Base-by-base conservation (phyloP, 2,113 vertebrate genomes). In the Nanorana parkeri region DNA sequence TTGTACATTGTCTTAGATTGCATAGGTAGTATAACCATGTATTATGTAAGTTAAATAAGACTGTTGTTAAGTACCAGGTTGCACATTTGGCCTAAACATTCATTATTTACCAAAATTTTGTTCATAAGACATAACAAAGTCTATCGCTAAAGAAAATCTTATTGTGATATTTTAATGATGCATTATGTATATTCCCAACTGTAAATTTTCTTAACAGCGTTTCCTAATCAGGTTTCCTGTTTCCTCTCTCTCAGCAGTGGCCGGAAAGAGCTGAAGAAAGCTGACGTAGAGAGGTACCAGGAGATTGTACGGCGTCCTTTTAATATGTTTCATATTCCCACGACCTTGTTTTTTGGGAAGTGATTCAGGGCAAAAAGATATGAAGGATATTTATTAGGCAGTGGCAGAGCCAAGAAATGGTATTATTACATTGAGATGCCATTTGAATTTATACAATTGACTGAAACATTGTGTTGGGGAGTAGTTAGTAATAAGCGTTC, bases 191-290 rank as follows among this genome's bases (percentile, higher is more conserved):
- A 32, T 76, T 63, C 36, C 28, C 73, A 76, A 41, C 29, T 58
- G n/a, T 54, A 29, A 32, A 32, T 58, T 60, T 54, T 74, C 41
- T 54, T 32, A 58, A 20, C 56, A 76, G 56, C 24, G n/a, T 76
- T 76, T 76, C 73, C 73, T 76, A 47, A 76, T 63, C 73, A 11
- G 56, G 58, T 76, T 76, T 76, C 73, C 73, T 76, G 73, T 76
- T 76, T 76, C 73, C 73, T 51, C 17, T 76, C 73, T 76, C 73
- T 41, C 73, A 76, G 73, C 32, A 63, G 47, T 26, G 17, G 21
- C 73, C 36, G 73, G 73, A 63, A 63, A 47, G 32, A 61, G 56
- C 29, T 26, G 72, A 56, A 61, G 58, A 21, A 26, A 58, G 73
- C 56, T 63, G 54, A 64, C 29, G n/a, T 60, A 60, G 71, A 74